Evolutionary conservation across 2,888 invertebrate genomes (phyloP).

Genomic region (Platynereis dumerilii): DNA sequence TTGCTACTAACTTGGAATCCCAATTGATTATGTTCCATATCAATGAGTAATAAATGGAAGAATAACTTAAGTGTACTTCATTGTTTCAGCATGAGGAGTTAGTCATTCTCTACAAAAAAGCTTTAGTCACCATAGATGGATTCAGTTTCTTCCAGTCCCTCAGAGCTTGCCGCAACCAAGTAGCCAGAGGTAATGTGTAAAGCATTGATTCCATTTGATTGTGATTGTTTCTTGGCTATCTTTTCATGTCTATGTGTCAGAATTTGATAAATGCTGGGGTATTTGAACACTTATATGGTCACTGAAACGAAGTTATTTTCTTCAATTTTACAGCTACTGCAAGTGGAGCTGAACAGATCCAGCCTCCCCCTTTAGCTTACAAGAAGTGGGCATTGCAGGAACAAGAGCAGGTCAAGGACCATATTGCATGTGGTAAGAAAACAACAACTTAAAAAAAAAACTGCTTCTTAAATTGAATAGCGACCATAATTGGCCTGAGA

Average conservation of each 20-base stretch:
- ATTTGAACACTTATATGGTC: not conserved
- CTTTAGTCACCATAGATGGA: constrained; percentile 78
- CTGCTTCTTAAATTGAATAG: not conserved
- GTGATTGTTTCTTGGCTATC: not conserved
- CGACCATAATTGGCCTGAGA: not conserved
- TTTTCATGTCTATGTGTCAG: not conserved
- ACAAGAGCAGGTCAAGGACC: constrained; percentile 75
- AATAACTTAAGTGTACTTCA: not conserved
- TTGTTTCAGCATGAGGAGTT: constrained; percentile 71
- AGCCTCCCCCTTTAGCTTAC: constrained; percentile 72
- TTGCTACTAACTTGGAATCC: not conserved
- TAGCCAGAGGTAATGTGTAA: constrained; percentile 81
- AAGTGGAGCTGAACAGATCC: constrained; percentile 70
- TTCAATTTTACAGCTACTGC: constrained; percentile 71
- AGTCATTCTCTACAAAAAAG: constrained; percentile 76
- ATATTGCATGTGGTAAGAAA: constrained; percentile 67
- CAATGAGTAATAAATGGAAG: not conserved
- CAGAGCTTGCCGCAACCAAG: constrained; percentile 77
- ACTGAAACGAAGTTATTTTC: not conserved
- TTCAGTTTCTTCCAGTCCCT: constrained; percentile 81
- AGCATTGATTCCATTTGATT: not conserved
- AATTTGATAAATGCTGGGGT: not conserved
- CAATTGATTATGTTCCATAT: not conserved
- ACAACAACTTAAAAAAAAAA: no score
- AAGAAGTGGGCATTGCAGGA: constrained; percentile 88